Evolutionary conservation across 2,888 invertebrate species (phyloP), one percentile per base, ranked within the genome.

Genomic region (Artemia sp.): DNA sequence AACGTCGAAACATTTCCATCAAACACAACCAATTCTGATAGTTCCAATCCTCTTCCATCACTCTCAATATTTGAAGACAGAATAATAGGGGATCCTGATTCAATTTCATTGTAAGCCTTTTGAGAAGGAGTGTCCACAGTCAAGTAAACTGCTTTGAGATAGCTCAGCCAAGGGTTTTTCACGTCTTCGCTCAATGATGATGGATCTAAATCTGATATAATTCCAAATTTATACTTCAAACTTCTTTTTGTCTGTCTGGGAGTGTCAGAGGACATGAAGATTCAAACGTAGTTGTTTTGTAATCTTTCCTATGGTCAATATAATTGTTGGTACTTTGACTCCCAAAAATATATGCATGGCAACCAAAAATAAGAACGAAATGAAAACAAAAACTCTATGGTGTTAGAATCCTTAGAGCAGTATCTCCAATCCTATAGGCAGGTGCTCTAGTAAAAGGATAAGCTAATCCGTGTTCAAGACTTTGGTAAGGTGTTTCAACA

Each of bases 11-110:
- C 79, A 77, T 85, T 86, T 0, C 95, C 96, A 81, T 98, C 88
- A 78, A 90, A 98, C 0, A 91, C 89, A 71, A 90, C 85, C 70
- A 98, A 81, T 77, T 98, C 98, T 0, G 96, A 97, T 8, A 98
- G 81, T 77, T 98, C 97, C 95, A 97, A 95, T 2, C 94, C 94
- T 74, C 96, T 82, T 6, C 90, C 94, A 76, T 90, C 92, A 72
- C 88, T 83, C 0, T 90, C 84, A 76, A 89, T 85, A 52, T 85
- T 85, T 0, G 91, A 89, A 19, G 84, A 84, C 8, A 93, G 76
- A 70, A 81, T 77, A 0, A 81, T 77, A 0, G 85, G 82, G n/a
- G 84, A 83, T 3, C 81, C 81, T 3, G 79, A 79, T 73, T 92
- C 90, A 91, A 91, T 92, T 9, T 82, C 81, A 0, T 92, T 80